Evolutionary conservation across 2,888 invertebrate species (phyloP).

Genomic region (Carcina quercana): DNA sequence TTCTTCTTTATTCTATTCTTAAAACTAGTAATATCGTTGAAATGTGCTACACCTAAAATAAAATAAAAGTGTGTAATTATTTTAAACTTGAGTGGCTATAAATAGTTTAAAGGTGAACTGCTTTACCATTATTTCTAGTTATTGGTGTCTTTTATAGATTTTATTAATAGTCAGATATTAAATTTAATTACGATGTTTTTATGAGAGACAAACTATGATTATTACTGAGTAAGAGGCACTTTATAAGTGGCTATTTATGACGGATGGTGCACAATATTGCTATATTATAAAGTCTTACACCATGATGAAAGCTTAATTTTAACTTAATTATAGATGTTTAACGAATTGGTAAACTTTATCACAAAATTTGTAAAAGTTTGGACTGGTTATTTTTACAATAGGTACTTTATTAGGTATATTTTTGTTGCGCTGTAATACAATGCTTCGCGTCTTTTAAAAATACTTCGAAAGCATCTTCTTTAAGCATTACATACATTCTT

Average conservation of each 20-base stretch:
- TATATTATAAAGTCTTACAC: constrained; percentile 33
- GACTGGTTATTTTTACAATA: constrained; percentile 42
- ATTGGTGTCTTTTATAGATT: constrained; percentile 8
- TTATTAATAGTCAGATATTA: constrained; percentile 23
- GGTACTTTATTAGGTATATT: constrained; percentile 11
- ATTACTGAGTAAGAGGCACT: constrained; percentile 57
- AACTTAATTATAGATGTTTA: constrained; percentile 27
- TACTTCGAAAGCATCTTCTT: constrained; percentile 18
- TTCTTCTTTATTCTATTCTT: constrained; percentile 29
- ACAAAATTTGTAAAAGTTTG: constrained; percentile 64
- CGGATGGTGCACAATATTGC: constrained; percentile 46
- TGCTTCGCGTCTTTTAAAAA: constrained; percentile 20
- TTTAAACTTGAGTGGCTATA: constrained; percentile 34
- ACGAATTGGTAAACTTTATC: constrained; percentile 57
- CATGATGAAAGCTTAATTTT: constrained; percentile 46
- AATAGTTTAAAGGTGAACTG: constrained; percentile 30
- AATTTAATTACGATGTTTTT: constrained; percentile 27
- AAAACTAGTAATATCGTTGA: constrained; percentile 46
- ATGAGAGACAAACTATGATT: constrained; percentile 36
- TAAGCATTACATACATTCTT: constrained; percentile 10
- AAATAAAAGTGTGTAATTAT: constrained; percentile 35
- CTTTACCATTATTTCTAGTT: constrained; percentile 23
- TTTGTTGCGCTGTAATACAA: constrained; percentile 20
- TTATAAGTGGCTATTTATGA: constrained; percentile 51
- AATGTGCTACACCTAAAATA: constrained; percentile 48